phyloP scores from a whole-genome alignment of 1,140 invertebrate species.

The Olivierus martensii region DNA sequence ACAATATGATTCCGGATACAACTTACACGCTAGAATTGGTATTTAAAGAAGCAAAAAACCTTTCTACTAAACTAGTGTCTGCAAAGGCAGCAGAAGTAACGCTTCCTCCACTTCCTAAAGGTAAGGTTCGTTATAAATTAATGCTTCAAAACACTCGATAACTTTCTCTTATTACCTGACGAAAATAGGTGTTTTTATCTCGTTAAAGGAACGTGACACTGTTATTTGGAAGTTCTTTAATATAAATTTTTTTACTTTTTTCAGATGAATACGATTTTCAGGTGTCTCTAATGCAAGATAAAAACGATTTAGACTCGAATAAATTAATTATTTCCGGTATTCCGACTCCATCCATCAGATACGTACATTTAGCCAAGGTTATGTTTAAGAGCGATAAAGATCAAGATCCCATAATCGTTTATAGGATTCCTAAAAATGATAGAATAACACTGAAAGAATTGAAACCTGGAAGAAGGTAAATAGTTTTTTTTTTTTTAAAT shows the following conservation, averaged over 20 bases:
- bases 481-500: slow-evolving; percentile 12
- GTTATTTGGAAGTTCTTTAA: too few relatives aligned
- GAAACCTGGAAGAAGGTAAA: slow-evolving; percentile 60
- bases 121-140: too few relatives aligned
- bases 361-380: slow-evolving; percentile 75
- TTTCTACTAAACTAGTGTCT: slow-evolving; percentile 53
- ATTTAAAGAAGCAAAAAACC: slow-evolving; percentile 55
- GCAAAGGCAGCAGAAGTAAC: slow-evolving; percentile 47
- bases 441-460: slow-evolving; percentile 51
- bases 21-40: slow-evolving; percentile 60
- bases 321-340: slow-evolving; percentile 55
- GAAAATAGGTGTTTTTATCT: too few relatives aligned
- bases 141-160: too few relatives aligned
- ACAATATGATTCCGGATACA: slow-evolving; percentile 51
- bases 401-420: slow-evolving; percentile 55
- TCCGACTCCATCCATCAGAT: slow-evolving; percentile 71
- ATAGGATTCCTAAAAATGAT: slow-evolving; percentile 67
- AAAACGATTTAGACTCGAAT: slow-evolving; percentile 38
- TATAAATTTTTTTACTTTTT: neutral
- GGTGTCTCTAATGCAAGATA: slow-evolving; percentile 52
- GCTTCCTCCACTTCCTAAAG: too few relatives aligned
- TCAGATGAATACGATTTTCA: slow-evolving; percentile 60
- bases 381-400: slow-evolving; percentile 55
- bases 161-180: too few relatives aligned
- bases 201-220: too few relatives aligned